Conservation (phyloP, 2,113 vertebrate genomes). For the Hystrix brachyura region DNA sequence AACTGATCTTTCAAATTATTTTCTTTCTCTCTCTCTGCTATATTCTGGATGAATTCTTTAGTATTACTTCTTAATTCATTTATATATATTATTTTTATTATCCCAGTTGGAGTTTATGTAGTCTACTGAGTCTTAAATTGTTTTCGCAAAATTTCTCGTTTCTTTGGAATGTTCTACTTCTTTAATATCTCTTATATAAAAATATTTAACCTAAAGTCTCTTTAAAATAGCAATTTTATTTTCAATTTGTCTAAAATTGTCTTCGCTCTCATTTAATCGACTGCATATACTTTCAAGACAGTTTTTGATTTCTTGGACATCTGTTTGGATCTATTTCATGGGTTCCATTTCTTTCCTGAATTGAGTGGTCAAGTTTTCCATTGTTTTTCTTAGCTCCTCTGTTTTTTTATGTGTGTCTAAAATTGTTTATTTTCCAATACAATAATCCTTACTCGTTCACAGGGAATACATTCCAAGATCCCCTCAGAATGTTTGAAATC, state of each 20-base stretch:
- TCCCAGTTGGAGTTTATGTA: neutral
- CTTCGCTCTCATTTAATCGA: too few species aligned
- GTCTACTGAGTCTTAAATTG: neutral
- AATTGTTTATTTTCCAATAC: neutral
- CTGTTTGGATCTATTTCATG: too few species aligned
- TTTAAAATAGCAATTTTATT: slow-evolving; percentile 29
- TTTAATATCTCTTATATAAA: slow-evolving; percentile 32
- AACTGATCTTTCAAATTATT: neutral
- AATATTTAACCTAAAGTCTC: neutral
- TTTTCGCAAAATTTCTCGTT: neutral
- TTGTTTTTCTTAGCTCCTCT: too few species aligned
- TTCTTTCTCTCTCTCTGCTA: neutral
- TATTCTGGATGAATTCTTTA: neutral
- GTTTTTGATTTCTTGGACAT: too few species aligned
- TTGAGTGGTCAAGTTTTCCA: too few species aligned
- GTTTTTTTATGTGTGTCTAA: neutral
- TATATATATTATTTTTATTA: neutral
- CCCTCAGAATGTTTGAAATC: neutral
- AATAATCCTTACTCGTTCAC: neutral
- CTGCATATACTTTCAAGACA: too few species aligned
- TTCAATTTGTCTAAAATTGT: slow-evolving; percentile 42
- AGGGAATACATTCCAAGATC: neutral
- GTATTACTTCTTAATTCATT: neutral
- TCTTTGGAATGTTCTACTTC: neutral
- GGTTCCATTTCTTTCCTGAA: too few species aligned